Percentiles rank a stretch among this genome's conserved stretches.
Conservation (phyloP, 2,888 invertebrate species). For the Achlya flavicornis region DNA sequence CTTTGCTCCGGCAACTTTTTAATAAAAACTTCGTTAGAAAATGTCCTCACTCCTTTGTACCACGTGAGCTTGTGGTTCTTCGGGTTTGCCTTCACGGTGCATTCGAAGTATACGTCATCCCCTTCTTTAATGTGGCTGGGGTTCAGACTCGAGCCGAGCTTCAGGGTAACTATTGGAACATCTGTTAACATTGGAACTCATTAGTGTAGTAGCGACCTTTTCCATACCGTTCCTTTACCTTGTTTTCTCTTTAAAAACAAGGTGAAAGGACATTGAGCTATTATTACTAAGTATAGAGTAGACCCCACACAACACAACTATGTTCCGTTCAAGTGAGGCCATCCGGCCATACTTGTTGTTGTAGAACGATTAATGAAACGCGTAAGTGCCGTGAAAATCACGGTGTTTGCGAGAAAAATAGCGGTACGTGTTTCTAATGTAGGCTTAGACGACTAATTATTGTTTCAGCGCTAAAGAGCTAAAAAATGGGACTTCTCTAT, state of each 20-base stretch:
- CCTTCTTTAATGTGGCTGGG: conserved; percentile 92
- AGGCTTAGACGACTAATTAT: no score
- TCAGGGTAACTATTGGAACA: conserved; percentile 91
- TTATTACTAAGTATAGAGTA: no score
- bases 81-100: conserved; percentile 94
- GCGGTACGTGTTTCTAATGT: no score
- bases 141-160: conserved; percentile 92
- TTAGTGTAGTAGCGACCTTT: not conserved
- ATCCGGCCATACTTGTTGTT: no score
- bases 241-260: not conserved
- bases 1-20: not conserved
- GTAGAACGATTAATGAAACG: no score
- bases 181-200: conserved; percentile 79
- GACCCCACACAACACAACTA: no score
- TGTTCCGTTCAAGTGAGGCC: no score
- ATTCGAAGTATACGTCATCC: conserved; percentile 95
- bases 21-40: not conserved
- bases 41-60: conserved; percentile 87
- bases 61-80: conserved; percentile 91
- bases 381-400: no score
- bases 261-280: not conserved
- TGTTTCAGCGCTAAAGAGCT: no score
- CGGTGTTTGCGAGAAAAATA: no score
- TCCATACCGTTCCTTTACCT: not conserved
- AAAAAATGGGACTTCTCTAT: no score